Evolutionary conservation across 1,140 invertebrate species (phyloP).

Genomic region (Dendroctonus valens): DNA sequence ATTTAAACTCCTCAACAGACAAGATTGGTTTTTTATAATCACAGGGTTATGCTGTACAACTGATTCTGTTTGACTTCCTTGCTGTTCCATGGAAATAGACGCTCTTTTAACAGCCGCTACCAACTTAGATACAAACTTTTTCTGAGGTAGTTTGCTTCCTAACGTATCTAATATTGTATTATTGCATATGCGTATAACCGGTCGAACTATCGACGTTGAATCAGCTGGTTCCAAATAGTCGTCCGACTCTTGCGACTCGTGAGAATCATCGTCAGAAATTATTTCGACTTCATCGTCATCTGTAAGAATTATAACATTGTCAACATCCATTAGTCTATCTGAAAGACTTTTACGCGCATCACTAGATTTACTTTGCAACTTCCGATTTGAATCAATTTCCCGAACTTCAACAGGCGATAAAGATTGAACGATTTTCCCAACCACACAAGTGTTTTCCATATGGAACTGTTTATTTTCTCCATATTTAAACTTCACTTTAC

Average conservation of each 20-base stretch:
- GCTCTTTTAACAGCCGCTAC: not conserved
- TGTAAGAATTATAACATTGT: conserved; percentile 19
- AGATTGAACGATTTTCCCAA: conserved; percentile 28
- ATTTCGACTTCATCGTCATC: conserved; percentile 27
- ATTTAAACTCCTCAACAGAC: conserved; percentile 29
- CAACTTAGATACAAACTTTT: conserved; percentile 21
- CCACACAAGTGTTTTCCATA: conserved; percentile 18
- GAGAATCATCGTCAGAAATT: not conserved
- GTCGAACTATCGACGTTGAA: conserved; percentile 13
- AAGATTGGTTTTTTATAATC: not conserved
- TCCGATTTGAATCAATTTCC: conserved; percentile 22
- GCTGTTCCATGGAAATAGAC: too few species aligned
- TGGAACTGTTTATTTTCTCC: conserved; percentile 31
- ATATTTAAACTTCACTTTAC: conserved; percentile 33
- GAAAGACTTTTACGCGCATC: conserved; percentile 22
- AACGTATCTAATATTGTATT: conserved; percentile 14
- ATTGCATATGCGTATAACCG: conserved; percentile 24
- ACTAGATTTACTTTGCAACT: conserved; percentile 26
- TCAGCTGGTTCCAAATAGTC: not conserved
- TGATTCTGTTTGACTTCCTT: too few species aligned
- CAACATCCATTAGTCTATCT: too few species aligned
- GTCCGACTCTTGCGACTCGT: not conserved
- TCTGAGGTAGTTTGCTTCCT: conserved; percentile 12
- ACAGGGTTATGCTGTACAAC: too few species aligned
- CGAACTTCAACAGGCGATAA: conserved; percentile 15